These are phyloP conservation scores for Schizopygopsis pylzovi DNA, from an alignment of 2,797 vertebrate species.

Conservation along the genomic window DNA sequence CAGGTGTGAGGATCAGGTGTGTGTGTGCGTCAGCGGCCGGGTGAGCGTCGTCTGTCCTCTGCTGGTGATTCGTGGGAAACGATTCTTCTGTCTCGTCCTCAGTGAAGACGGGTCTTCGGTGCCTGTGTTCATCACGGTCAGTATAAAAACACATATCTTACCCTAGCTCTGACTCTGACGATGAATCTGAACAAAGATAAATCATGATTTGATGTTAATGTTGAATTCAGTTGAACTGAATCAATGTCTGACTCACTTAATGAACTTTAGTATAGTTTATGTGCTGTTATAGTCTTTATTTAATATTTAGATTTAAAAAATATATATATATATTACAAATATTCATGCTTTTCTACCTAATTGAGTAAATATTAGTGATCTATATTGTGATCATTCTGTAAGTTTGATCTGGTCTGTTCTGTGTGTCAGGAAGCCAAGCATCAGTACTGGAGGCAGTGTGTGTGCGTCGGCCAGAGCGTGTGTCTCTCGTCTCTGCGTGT, in stretches of 20 bases:
- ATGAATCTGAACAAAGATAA: background rate
- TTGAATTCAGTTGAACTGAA: background rate
- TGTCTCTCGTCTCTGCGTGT: constrained; percentile 73
- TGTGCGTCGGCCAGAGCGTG: constrained; percentile 71
- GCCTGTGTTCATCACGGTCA: constrained; percentile 64
- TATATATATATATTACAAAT: too few species aligned
- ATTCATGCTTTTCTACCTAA: too few species aligned
- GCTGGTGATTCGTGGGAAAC: constrained; percentile 69
- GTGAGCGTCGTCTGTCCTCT: constrained; percentile 70
- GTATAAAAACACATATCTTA: background rate
- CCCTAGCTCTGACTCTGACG: background rate
- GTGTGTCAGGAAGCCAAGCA: constrained; percentile 64
- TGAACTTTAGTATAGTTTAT: background rate
- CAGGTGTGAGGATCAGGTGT: constrained; percentile 59
- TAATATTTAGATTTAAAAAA: background rate
- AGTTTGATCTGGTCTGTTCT: background rate
- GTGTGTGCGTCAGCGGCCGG: constrained; percentile 66
- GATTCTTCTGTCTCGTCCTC: constrained; percentile 75
- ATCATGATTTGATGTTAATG: too few species aligned
- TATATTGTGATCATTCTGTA: too few species aligned
- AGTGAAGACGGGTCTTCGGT: constrained; percentile 59
- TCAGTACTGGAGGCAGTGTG: constrained; percentile 72
- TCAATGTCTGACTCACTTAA: background rate
- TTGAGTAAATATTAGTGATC: too few species aligned
- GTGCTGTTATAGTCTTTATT: background rate